These are phyloP conservation scores for Antennarius maculatus DNA, from an alignment of 2,797 vertebrate species.

Conservation along the genomic window DNA sequence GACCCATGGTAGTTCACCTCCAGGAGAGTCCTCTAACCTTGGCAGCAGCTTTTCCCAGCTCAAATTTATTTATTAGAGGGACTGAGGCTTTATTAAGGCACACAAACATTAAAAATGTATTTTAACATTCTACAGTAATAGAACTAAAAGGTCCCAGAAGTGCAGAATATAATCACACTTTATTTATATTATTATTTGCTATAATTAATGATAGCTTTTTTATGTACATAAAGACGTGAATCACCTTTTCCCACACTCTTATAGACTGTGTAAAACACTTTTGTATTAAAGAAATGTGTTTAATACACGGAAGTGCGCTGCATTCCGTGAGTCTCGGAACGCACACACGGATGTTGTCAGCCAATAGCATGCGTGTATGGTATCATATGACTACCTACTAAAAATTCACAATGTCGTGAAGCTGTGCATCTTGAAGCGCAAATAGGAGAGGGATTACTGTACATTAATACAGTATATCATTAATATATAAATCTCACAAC, in stretches of 20 bases:
- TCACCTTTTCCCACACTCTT: too few relatives aligned
- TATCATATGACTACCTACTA: too few relatives aligned
- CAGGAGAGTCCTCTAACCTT: conserved; percentile 17
- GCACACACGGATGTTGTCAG: too few relatives aligned
- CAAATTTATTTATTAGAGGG: conserved; percentile 21
- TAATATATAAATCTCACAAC: neutral
- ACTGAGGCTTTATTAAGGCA: neutral
- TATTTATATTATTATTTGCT: neutral
- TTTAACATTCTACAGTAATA: neutral
- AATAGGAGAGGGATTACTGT: too few relatives aligned
- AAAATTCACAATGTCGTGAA: too few relatives aligned
- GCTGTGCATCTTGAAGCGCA: too few relatives aligned
- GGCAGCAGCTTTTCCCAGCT: conserved; percentile 17
- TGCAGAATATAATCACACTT: neutral
- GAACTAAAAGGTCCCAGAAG: neutral
- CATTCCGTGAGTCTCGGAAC: too few relatives aligned
- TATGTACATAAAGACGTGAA: neutral
- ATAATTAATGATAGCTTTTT: neutral
- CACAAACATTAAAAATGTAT: neutral
- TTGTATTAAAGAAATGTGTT: too few relatives aligned
- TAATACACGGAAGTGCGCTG: too few relatives aligned
- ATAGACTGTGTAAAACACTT: too few relatives aligned
- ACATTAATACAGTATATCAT: too few relatives aligned
- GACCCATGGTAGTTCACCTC: conserved; percentile 21
- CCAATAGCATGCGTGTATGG: too few relatives aligned